phyloP scores from a whole-genome alignment of 2,888 invertebrate genomes.

The Polyommatus icarus region DNA sequence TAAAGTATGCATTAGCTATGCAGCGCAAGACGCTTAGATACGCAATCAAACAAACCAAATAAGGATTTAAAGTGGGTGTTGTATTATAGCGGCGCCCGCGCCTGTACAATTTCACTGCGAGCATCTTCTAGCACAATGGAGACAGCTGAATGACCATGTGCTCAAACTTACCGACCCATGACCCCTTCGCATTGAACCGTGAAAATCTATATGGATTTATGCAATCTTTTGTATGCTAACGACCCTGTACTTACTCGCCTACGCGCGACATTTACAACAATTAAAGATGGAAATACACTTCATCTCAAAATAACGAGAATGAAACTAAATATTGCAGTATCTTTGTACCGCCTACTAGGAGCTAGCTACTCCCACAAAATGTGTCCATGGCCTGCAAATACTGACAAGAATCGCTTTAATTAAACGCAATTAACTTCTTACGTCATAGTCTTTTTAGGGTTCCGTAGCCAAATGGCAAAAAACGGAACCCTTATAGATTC shows the following conservation, averaged over 20 bases:
- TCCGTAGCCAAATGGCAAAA: too few relatives aligned
- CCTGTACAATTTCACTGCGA: slow-evolving; percentile 1
- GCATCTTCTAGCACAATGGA: neutral
- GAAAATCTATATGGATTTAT: slow-evolving; percentile 26
- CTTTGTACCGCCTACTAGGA: neutral
- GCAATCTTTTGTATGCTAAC: slow-evolving; percentile 28
- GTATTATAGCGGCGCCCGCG: neutral
- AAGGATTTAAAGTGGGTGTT: neutral
- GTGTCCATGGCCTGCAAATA: slow-evolving; percentile 17
- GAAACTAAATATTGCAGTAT: neutral
- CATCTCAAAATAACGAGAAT: slow-evolving; percentile 47
- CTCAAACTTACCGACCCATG: slow-evolving; percentile 32
- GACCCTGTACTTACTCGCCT: slow-evolving; percentile 18
- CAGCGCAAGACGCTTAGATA: neutral
- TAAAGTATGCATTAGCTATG: neutral
- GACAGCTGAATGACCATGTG: slow-evolving; percentile 18
- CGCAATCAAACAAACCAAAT: slow-evolving; percentile 17
- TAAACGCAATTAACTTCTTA: slow-evolving; percentile 19
- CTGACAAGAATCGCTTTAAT: slow-evolving; percentile 20
- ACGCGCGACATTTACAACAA: slow-evolving; percentile 29
- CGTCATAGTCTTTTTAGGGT: slow-evolving; percentile 22
- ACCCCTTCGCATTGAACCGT: slow-evolving; percentile 24
- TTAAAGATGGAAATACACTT: slow-evolving; percentile 31
- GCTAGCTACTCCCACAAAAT: slow-evolving; percentile 17
- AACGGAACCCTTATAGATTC: too few relatives aligned